A percentile compares a stretch with the other conserved stretches of the same genome.
Evolutionary conservation across 1,140 invertebrate genomes (phyloP).

Genomic region (Dinothrombium tinctorium): DNA sequence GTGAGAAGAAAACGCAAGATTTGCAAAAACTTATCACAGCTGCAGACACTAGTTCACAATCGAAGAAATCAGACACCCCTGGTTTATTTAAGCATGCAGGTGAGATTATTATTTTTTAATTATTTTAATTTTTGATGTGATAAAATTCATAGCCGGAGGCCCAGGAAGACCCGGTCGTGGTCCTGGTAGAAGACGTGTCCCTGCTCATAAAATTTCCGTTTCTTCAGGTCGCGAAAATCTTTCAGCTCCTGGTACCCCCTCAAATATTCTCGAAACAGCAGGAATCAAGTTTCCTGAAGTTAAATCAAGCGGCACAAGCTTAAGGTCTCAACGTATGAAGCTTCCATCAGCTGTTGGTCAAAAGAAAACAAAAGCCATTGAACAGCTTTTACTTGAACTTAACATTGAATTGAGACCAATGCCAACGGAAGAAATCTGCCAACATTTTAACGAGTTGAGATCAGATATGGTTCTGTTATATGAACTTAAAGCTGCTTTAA

Average conservation of each 20-base stretch:
- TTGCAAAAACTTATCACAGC: constrained; percentile 88
- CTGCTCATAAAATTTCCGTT: neutral
- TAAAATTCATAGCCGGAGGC: neutral
- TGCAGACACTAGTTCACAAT: constrained; percentile 38
- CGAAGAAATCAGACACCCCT: constrained; percentile 27
- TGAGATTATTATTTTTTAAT: neutral
- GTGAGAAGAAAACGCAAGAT: constrained; percentile 92
- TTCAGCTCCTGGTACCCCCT: neutral
- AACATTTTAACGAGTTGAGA: constrained; percentile 82
- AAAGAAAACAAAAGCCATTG: constrained; percentile 85
- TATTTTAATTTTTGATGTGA: too few relatives aligned
- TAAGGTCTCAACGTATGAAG: constrained; percentile 78
- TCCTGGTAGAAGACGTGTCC: constrained; percentile 11
- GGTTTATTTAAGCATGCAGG: neutral
- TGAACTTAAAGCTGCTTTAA: constrained; percentile 68
- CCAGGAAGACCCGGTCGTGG: neutral
- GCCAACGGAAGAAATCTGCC: constrained; percentile 76
- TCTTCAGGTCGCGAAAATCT: neutral
- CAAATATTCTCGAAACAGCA: constrained; percentile 40
- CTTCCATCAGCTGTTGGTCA: constrained; percentile 79
- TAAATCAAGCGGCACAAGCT: constrained; percentile 61
- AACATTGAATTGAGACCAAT: constrained; percentile 72
- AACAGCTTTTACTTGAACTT: constrained; percentile 66
- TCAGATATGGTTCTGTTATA: constrained; percentile 86
- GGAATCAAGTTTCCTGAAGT: constrained; percentile 91